Conservation (phyloP, 1,140 invertebrate genomes). For the Eriocheir sinensis region DNA sequence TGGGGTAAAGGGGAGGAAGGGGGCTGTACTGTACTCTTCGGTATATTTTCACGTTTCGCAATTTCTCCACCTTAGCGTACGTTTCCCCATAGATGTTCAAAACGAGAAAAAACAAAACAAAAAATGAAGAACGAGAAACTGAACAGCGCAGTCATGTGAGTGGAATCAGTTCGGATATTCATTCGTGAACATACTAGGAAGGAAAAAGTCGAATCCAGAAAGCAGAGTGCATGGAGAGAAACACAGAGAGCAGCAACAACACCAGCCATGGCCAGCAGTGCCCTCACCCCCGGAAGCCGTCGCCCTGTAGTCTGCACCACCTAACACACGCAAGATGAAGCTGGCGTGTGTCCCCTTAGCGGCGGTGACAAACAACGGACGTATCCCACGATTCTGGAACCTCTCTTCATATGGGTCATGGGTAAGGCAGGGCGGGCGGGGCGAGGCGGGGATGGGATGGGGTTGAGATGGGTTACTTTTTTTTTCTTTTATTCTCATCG, state of each 20-base stretch:
- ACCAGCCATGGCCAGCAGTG: background rate
- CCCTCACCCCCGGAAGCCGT: background rate
- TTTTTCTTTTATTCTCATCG: background rate
- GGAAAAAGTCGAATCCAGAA: background rate
- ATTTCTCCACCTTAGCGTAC: background rate
- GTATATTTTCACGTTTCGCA: no score
- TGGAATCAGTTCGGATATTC: background rate
- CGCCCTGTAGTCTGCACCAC: background rate
- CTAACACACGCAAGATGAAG: slow-evolving; percentile 55
- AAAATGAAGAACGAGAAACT: background rate
- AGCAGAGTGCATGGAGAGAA: background rate
- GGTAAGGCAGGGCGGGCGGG: slow-evolving; percentile 45
- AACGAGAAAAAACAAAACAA: background rate
- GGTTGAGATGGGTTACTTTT: background rate
- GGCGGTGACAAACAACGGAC: slow-evolving; percentile 65
- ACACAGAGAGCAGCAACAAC: background rate
- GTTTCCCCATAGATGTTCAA: background rate
- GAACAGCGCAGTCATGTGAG: background rate
- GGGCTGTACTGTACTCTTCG: no score
- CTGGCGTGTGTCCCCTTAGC: slow-evolving; percentile 67
- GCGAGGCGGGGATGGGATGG: background rate
- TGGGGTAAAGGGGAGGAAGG: no score
- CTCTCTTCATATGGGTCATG: slow-evolving; percentile 76
- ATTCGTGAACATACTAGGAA: background rate
- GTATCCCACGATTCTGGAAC: slow-evolving; percentile 74